Evolutionary conservation across 2,113 vertebrate species (phyloP).

Genomic region (Castor canadensis): DNA sequence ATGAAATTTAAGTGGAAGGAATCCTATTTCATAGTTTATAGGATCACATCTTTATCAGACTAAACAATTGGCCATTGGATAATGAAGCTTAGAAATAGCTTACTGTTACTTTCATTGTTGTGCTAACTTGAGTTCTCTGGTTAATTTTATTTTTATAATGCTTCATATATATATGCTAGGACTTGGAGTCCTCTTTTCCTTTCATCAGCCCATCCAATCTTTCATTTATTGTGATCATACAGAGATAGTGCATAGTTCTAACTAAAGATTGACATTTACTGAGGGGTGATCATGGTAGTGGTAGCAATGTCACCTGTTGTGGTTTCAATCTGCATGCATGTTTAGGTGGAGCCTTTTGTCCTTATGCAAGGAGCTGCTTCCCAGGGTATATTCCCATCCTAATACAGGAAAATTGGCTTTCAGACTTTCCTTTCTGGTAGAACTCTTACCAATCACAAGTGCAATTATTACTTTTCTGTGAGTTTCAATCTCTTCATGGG

Average conservation of each 20-base stretch:
- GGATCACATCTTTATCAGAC: background rate
- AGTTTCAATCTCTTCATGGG: background rate
- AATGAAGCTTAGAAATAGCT: background rate
- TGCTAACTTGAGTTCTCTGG: background rate
- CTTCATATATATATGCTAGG: background rate
- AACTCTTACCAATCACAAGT: background rate
- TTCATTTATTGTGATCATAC: background rate
- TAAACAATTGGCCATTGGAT: background rate
- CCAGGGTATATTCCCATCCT: background rate
- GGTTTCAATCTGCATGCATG: background rate
- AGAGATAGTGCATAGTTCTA: background rate
- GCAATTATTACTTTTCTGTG: background rate
- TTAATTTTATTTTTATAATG: background rate
- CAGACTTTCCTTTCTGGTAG: background rate
- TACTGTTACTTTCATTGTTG: background rate
- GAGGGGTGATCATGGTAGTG: rapidly evolving
- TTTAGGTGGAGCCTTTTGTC: background rate
- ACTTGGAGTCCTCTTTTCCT: background rate
- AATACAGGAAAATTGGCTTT: background rate
- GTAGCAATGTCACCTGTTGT: background rate
- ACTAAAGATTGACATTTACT: background rate
- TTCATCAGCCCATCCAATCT: background rate
- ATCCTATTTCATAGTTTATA: background rate
- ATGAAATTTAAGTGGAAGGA: background rate
- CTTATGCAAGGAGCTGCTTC: background rate